These are phyloP conservation scores for Nerophis lumbriciformis DNA, from an alignment of 2,113 vertebrate species.

Conservation along the genomic window DNA sequence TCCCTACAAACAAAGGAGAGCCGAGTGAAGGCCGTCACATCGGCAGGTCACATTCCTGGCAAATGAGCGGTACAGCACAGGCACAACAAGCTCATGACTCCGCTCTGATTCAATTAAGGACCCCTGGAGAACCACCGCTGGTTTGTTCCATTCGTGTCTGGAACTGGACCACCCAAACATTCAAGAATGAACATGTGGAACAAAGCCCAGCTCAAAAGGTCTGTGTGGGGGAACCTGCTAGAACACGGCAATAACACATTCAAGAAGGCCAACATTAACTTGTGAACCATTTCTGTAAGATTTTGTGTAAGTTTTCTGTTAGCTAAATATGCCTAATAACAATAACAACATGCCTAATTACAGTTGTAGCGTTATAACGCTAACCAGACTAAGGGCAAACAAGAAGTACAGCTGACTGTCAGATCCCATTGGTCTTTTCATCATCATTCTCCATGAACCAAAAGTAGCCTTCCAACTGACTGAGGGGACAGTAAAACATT, in stretches of 20 bases:
- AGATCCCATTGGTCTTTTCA: no score
- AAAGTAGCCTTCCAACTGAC: no score
- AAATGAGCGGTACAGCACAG: constrained; percentile 36
- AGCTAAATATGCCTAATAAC: no score
- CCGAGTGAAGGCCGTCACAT: constrained; percentile 34
- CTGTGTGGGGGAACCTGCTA: neutral
- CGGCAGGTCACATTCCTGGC: constrained; percentile 49
- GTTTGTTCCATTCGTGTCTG: constrained; percentile 33
- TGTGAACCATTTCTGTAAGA: no score
- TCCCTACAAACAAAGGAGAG: constrained; percentile 74
- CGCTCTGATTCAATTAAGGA: constrained; percentile 44
- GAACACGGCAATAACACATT: neutral
- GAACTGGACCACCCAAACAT: constrained; percentile 37
- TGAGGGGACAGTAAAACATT: no score
- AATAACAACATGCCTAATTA: no score
- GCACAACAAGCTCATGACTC: constrained; percentile 9
- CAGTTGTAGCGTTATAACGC: no score
- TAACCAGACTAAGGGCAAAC: no score
- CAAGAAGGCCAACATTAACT: neutral
- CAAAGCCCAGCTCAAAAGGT: no score
- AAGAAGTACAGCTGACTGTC: no score
- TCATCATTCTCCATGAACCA: no score
- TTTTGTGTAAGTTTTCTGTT: no score
- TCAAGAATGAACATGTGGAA: constrained; percentile 7
- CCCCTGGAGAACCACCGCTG: constrained; percentile 19